Percentiles rank a stretch among this genome's conserved stretches.
Conservation (phyloP, 1,140 invertebrate genomes). For the Lasioglossum baleicum region DNA sequence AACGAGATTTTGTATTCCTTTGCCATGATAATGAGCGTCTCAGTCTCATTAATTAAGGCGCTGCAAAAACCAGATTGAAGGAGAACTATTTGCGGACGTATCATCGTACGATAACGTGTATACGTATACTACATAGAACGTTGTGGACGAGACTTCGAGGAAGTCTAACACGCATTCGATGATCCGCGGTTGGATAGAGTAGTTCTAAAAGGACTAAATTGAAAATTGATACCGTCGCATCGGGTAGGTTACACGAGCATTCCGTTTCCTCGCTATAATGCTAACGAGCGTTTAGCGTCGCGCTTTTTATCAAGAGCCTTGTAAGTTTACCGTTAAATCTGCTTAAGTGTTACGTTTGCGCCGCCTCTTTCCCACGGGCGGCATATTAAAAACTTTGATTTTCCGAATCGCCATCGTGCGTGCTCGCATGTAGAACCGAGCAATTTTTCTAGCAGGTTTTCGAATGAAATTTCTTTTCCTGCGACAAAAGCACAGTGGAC, state of each 20-base stretch:
- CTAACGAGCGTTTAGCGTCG: conserved; percentile 23
- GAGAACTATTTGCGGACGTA: background rate
- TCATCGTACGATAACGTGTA: background rate
- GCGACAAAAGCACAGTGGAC: no score
- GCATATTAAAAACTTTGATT: conserved; percentile 9
- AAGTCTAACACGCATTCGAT: background rate
- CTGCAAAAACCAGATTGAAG: background rate
- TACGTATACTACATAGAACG: background rate
- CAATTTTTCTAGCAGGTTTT: background rate
- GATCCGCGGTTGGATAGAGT: background rate
- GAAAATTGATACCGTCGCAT: background rate
- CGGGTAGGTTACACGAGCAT: background rate
- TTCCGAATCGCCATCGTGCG: background rate
- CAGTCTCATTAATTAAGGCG: no score
- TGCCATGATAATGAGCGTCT: no score
- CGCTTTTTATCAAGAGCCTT: conserved; percentile 36
- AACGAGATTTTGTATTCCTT: no score
- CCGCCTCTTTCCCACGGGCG: conserved; percentile 39
- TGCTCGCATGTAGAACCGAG: background rate
- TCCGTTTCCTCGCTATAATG: conserved; percentile 35
- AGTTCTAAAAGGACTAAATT: background rate
- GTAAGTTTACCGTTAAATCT: conserved; percentile 46
- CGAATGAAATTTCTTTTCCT: background rate
- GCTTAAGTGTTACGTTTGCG: conserved; percentile 22
- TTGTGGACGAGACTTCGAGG: background rate